A percentile compares a stretch with the other conserved stretches of the same genome.
These are phyloP conservation scores for Arbacia lixula DNA, from an alignment of 53 echinoderm and acorn worm species.

Conservation along the genomic window DNA sequence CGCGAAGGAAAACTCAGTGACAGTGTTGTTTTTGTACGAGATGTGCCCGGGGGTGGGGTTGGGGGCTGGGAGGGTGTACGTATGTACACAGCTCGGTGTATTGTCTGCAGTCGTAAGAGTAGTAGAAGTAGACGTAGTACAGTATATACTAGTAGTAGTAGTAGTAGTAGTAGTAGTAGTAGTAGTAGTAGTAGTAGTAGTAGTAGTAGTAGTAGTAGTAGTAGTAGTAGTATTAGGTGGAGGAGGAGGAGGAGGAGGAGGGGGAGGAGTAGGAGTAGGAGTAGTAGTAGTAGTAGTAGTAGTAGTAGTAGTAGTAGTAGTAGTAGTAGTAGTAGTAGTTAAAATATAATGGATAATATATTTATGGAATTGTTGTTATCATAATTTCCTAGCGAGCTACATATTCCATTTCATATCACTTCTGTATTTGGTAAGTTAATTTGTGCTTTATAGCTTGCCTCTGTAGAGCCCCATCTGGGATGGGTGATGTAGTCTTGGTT, in stretches of 20 bases:
- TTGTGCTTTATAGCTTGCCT: too few species aligned
- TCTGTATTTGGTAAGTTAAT: too few species aligned
- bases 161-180: conserved; percentile 30
- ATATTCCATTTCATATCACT: too few species aligned
- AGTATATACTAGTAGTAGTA: not conserved
- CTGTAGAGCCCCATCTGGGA: too few species aligned
- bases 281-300: conserved; percentile 50
- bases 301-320: conserved; percentile 35
- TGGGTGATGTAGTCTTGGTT: too few species aligned
- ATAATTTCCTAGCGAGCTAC: too few species aligned
- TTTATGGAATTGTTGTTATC: not conserved
- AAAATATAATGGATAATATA: not conserved
- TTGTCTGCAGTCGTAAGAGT: not conserved
- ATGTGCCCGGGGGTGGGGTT: too few species aligned
- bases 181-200: conserved; percentile 13
- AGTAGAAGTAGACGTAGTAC: not conserved
- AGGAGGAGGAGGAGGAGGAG: conserved; percentile 40
- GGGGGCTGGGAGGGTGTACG: too few species aligned
- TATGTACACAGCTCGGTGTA: too few species aligned
- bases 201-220: conserved; percentile 50
- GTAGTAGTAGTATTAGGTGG: conserved; percentile 40
- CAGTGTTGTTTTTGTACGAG: too few species aligned
- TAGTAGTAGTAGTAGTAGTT: conserved; percentile 28
- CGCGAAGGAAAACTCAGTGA: too few species aligned
- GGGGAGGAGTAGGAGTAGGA: conserved; percentile 40